phyloP scores from a whole-genome alignment of 2,797 vertebrate genomes.

The Aulostomus chinensis region DNA sequence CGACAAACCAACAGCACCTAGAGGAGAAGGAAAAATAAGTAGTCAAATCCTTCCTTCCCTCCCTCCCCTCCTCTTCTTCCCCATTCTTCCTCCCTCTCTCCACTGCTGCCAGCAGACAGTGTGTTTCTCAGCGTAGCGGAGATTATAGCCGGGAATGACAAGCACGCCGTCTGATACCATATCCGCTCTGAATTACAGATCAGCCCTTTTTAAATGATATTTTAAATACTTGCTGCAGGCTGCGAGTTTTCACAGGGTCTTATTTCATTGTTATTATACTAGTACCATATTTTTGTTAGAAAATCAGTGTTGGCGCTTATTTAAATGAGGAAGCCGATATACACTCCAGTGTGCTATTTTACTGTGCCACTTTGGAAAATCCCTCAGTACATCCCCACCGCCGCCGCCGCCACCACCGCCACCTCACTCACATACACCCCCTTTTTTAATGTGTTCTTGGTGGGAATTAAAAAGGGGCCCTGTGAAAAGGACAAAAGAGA shows the following conservation, averaged over 20 bases:
- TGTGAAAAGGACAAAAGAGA: conserved; percentile 68
- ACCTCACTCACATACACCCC: conserved; percentile 31
- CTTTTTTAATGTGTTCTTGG: conserved; percentile 54
- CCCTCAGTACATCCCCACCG: conserved; percentile 33
- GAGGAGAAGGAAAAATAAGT: conserved; percentile 48
- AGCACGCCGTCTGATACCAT: conserved; percentile 76
- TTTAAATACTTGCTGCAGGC: conserved; percentile 78
- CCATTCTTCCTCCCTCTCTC: conserved; percentile 48
- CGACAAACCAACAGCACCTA: too few relatives aligned
- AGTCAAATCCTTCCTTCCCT: conserved; percentile 17
- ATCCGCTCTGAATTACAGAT: conserved; percentile 82
- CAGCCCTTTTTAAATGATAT: conserved; percentile 79
- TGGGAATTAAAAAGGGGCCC: conserved; percentile 65
- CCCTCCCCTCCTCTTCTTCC: neutral
- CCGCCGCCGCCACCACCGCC: neutral
- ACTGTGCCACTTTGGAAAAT: conserved; percentile 73
- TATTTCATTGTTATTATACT: conserved; percentile 78
- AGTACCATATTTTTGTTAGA: conserved; percentile 73
- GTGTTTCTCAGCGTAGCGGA: conserved; percentile 68
- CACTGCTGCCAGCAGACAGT: conserved; percentile 70
- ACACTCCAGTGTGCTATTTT: conserved; percentile 70
- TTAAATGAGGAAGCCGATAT: conserved; percentile 75
- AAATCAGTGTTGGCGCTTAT: conserved; percentile 75
- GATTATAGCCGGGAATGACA: conserved; percentile 78
- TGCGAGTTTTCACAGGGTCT: conserved; percentile 73